Percentiles rank a stretch among this genome's conserved stretches.
Evolutionary conservation across 2,113 vertebrate genomes (phyloP).

Genomic region (Alaudala cheleensis): DNA sequence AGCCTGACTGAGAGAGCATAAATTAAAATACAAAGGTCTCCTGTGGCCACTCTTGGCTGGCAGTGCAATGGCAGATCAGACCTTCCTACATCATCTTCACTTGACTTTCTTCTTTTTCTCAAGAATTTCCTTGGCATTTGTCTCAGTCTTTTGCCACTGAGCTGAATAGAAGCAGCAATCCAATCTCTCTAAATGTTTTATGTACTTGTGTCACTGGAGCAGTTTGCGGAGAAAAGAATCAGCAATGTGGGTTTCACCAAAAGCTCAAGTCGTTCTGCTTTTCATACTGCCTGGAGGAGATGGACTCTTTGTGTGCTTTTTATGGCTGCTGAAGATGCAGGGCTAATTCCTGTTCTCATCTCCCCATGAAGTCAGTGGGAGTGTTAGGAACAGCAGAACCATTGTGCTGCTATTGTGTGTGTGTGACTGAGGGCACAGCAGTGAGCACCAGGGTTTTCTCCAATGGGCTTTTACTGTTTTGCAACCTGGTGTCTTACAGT

Average conservation of each 20-base stretch:
- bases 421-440: not conserved
- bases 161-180: not conserved
- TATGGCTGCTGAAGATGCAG: not conserved
- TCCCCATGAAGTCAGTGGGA: not conserved
- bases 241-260: not conserved
- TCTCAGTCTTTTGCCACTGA: not conserved
- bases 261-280: not conserved
- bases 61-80: not conserved
- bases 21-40: constrained; percentile 60
- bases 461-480: not conserved
- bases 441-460: not conserved
- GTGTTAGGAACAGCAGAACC: not conserved
- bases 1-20: constrained; percentile 28
- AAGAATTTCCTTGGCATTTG: not conserved
- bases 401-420: not conserved
- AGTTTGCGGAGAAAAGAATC: not conserved
- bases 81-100: constrained; percentile 30
- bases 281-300: not conserved
- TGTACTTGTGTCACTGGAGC: not conserved
- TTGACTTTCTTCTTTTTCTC: constrained; percentile 25
- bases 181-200: constrained; percentile 25
- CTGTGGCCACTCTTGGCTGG: constrained; percentile 35
- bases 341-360: not conserved
- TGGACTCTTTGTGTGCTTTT: not conserved
- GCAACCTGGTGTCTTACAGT: not conserved